Evolutionary conservation across 2,888 invertebrate genomes (phyloP), one percentile per base, ranked within the genome.

Genomic region (Punctoribates punctum): DNA sequence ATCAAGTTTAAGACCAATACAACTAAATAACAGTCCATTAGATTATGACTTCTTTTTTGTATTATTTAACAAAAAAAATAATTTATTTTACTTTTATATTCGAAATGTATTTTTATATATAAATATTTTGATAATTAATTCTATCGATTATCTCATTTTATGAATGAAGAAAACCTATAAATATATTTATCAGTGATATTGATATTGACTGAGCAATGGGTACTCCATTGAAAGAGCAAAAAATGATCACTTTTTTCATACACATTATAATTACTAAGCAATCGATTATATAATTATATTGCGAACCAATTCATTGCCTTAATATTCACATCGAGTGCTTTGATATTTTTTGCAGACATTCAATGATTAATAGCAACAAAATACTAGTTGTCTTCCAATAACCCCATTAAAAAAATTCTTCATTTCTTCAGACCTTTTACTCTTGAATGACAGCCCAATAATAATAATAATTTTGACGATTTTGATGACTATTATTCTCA

Each of bases 341-440:
- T 54, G 20, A 54, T 54, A 54, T 51, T 25, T 46, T 54, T 54
- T 25, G 54, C 54, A 23, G 20, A 34, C 25, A 23, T 54, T 54
- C 25, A 54, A 42, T 27, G 20, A 25, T 20, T 62, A 17, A 62
- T 62, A 27, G 29, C 62, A 62, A 62, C 62, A 62, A 62, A 62
- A 62, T 29, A 62, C 25, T 62, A 27, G 62, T 62, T 62, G 62
- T 62, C 62, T 62, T 62, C 62, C 62, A 51, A n/a, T 51, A 51
- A 51, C 20, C 51, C 42, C 13, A 42, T 42, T 42, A 13, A 42
- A 42, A 42, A 42, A 42, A 11, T 42, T 42, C 17, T 51, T 51
- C n/a, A 51, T 62, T 27, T 62, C 13, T 62, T 62, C 8, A 15
- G 27, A 20, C 17, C 25, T 5, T 62, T 62, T 25, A 34, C 34